These are phyloP conservation scores for Caerostris darwini DNA, from an alignment of 1,140 invertebrate genomes.

Conservation along the genomic window DNA sequence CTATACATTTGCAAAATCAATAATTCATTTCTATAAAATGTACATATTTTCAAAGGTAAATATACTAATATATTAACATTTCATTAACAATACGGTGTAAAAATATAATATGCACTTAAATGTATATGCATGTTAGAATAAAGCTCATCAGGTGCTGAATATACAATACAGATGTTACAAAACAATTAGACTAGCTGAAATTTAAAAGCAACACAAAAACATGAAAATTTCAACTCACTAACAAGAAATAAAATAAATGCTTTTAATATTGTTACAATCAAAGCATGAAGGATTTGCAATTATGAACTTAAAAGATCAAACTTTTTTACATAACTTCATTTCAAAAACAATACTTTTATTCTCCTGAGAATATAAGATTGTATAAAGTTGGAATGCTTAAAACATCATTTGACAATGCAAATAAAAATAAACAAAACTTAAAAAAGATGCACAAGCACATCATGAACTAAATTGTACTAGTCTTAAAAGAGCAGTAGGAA, in stretches of 20 bases:
- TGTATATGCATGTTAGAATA: neutral
- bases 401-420: neutral
- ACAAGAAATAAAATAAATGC: conserved; percentile 21
- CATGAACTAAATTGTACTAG: neutral
- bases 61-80: conserved; percentile 18
- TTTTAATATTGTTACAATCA: neutral
- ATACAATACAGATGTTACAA: neutral
- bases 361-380: neutral
- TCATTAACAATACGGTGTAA: neutral
- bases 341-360: conserved; percentile 12
- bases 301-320: neutral
- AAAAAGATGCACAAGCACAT: neutral
- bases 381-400: neutral
- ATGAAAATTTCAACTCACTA: neutral
- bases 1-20: neutral
- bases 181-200: neutral
- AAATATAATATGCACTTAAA: neutral
- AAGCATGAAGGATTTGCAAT: neutral
- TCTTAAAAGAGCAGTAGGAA: neutral
- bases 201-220: conserved; percentile 20
- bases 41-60: neutral
- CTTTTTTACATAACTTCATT: neutral
- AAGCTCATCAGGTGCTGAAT: conserved; percentile 17
- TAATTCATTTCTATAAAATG: neutral
- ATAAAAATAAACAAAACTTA: conserved; percentile 3